Base-by-base conservation (phyloP, 2,797 vertebrate genomes). In the Austrolebias charrua region DNA sequence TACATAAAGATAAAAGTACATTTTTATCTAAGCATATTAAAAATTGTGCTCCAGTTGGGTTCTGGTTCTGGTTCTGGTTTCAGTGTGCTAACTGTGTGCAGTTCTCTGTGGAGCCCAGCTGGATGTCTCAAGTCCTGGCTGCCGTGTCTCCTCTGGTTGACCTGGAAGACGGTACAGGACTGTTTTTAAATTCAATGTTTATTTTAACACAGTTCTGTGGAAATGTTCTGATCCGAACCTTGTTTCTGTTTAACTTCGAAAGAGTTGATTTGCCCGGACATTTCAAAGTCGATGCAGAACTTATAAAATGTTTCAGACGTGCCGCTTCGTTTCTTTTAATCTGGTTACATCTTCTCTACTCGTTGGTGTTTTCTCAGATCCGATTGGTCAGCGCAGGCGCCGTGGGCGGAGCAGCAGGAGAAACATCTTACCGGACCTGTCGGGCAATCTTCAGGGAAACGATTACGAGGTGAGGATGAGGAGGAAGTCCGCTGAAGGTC, bases 391-490 rank as follows among this genome's bases (percentile, higher is more conserved):
- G 0, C 63, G 13, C 28, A 70, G 83, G 29, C 16, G 78, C 60
- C 67, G 55, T 5, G 57, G 78, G 66, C 75, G 46, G 10, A 13
- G 74, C 60, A 58, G 83, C 0, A 58, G 74, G 28, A 79, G 90
- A 64, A 81, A 66, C 2, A 4, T 2, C 0, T 7, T 12, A 1
- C 73, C 73, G 0, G 18, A 75, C 15, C 33, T 87, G n/a, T 69
- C 86, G 45, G 88, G 89, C 11, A 56, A 85, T 29, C 67, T 59
- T 33, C 80, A 89, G 55, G 92, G 89, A 68, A 85, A 92, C 29
- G 81, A 93, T 73, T 93, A 94, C 15, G 93, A 93, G 88, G 93
- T 93, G 63, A 83, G 73, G 47, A 57, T 6, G 63, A 45, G 49
- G 49, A 40, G 24, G 24, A 24, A 3, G 24, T 24, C 3, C 11